phyloP scores from a whole-genome alignment of 2,113 vertebrate species.

The Scomber colias region DNA sequence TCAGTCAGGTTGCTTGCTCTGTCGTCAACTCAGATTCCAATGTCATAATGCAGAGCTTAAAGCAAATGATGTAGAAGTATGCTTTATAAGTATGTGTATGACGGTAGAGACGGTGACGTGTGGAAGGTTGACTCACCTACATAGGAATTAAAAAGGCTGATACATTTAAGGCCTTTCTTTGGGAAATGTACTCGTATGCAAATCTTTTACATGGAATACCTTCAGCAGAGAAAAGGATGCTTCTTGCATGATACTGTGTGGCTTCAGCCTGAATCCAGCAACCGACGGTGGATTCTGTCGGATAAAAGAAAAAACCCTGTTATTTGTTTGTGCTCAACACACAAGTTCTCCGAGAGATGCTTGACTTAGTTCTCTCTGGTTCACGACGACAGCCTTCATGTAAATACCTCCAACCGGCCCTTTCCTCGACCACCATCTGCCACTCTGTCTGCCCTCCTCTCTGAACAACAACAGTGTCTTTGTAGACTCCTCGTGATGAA shows the following conservation, averaged over 20 bases:
- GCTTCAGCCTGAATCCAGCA: slow-evolving; percentile 40
- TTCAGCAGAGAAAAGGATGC: slow-evolving; percentile 48
- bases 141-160: slow-evolving; percentile 40
- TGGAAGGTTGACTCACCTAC: slow-evolving; percentile 40
- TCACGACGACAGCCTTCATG: slow-evolving; percentile 66
- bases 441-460: slow-evolving; percentile 61
- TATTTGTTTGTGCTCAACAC: slow-evolving; percentile 46
- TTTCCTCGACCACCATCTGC: slow-evolving; percentile 29
- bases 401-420: slow-evolving; percentile 71
- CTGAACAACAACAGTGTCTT: slow-evolving; percentile 35
- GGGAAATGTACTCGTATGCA: slow-evolving; percentile 72
- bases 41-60: slow-evolving; percentile 83
- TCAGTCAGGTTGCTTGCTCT: slow-evolving; percentile 87
- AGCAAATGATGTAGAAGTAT: slow-evolving; percentile 86
- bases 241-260: slow-evolving; percentile 61
- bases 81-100: slow-evolving; percentile 87
- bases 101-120: slow-evolving; percentile 53
- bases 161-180: slow-evolving; percentile 46
- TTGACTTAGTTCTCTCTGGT: slow-evolving; percentile 57
- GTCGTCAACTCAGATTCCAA: slow-evolving; percentile 81
- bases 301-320: slow-evolving; percentile 59
- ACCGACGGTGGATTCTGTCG: slow-evolving; percentile 28
- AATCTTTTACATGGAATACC: slow-evolving; percentile 67
- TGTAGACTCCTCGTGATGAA: slow-evolving; percentile 36
- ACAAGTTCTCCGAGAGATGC: slow-evolving; percentile 49